These are phyloP conservation scores for Hydrotaea diabolus DNA, from an alignment of 2,888 invertebrate genomes.

Conservation along the genomic window DNA sequence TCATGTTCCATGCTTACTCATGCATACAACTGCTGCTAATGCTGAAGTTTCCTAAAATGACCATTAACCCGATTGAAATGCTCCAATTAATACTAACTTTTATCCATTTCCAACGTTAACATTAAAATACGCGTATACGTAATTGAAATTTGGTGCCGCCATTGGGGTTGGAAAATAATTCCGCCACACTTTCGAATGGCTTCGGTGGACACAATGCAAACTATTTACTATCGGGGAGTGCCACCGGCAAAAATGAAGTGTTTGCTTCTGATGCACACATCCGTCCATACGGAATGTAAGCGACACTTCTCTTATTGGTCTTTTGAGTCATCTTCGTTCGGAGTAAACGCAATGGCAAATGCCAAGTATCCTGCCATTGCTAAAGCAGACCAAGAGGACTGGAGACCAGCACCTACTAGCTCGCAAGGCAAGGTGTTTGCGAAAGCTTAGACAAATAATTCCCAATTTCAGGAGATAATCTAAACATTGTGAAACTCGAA, in stretches of 20 bases:
- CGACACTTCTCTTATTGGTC: slow-evolving; percentile 52
- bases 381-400: not conserved
- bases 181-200: not conserved
- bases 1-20: no score
- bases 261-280: slow-evolving; percentile 30
- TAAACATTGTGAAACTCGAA: slow-evolving; percentile 43
- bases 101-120: no score
- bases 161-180: not conserved
- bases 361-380: not conserved
- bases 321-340: slow-evolving; percentile 43
- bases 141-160: not conserved
- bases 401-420: no score
- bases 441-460: slow-evolving; percentile 56
- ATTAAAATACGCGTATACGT: no score
- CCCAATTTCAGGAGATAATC: slow-evolving; percentile 50
- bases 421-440: slow-evolving; percentile 20
- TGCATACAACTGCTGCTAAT: no score
- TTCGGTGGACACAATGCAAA: not conserved
- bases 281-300: not conserved
- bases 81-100: no score
- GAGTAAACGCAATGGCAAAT: not conserved
- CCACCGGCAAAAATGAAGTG: slow-evolving; percentile 50
- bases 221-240: slow-evolving; percentile 11
- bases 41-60: no score
- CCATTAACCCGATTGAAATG: no score